Base-by-base conservation (phyloP, 2,113 vertebrate species). In the Progne subis region DNA sequence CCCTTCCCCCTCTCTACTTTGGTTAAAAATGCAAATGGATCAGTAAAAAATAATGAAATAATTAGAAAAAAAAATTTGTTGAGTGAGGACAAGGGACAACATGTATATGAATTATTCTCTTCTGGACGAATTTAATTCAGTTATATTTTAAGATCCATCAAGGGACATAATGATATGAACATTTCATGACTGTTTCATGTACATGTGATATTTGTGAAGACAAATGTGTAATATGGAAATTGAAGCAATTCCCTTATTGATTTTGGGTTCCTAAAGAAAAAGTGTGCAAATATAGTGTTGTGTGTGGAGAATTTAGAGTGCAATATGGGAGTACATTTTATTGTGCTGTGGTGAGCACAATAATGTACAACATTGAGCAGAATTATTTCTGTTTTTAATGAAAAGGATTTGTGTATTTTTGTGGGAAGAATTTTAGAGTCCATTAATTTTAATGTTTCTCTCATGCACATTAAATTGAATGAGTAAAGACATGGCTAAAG, bases 281-380 rank as follows among this genome's bases (percentile, higher is more conserved):
- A 44, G 41, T 0, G 0, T 59, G 28, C 7, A 85, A 47, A n/a
- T 55, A n/a, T 23, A 70, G 18, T 65, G 24, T n/a, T 6, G 2
- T 31, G 17, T 67, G 44, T 80, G 59, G 20, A 63, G 9, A 72
- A 75, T 64, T 77, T 56, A 49, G 56, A 11, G 14, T 81, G 14
- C 11, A 43, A 24, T 56, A 41, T 5, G 3, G 16, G 26, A 44
- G 9, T 53, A 79, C 47, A 70, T 11, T 75, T 9, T 67, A 71
- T 68, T 49, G 34, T 55, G 15, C 11, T 86, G 23, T 60, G 20
- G 52, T 86, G 76, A 64, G 37, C 37, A 37, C 37, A 37, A 37
- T 37, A 37, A 37, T 37, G 37, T 37, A 37, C 41, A 83, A 24
- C 34, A 44, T 11, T 21, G 19, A 80, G 44, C 5, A 90, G 76